Base-by-base conservation (phyloP, 2,797 vertebrate species). In the Sebastes cheni region DNA sequence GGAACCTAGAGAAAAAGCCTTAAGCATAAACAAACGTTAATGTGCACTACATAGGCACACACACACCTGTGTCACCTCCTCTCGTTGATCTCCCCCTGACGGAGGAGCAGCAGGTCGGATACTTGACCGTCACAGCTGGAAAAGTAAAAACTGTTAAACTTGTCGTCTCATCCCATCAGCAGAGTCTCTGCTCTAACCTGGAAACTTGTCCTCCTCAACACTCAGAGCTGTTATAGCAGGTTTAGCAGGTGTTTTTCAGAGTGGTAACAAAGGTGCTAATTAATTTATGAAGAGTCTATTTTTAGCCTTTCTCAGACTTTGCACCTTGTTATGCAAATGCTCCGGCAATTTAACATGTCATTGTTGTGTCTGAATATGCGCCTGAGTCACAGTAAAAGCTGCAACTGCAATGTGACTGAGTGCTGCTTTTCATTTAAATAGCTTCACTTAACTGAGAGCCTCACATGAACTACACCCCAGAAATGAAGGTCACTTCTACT, bases 21-120 rank as follows among this genome's bases (percentile, higher is more conserved):
- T 42, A 4, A 81, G 84, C 84, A 78, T 80, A 70, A 87, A 86
- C 79, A 82, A 67, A 77, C 14, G 1, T 56, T 64, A 22, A 62
- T 55, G 76, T 62, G 65, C 42, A 14, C 27, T 2, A 23, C 58
- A 64, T 0, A 55, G 0, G 1, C 7, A 23, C 67, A 58, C 22
- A 23, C 60, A 56, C 73, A 34, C 29, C 22, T 13, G 23, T 4
- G 2, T n/a, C 29, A n/a, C 69, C 50, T 20, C 16, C 65, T 27
- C 42, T 29, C 4, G 18, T 50, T 18, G 20, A 30, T 62, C 18
- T 27, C 5, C 25, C 25, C 11, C 23, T 13, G n/a, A 32, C 30
- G 3, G 58, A 46, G 6, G 34, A 36, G 52, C 80, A 73, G 42
- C n/a, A 14, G 69, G 34, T 59, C 20, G 25, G 30, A 42, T 25